Base-by-base conservation (phyloP, 2,113 vertebrate genomes). In the Tylochromis polylepis region DNA sequence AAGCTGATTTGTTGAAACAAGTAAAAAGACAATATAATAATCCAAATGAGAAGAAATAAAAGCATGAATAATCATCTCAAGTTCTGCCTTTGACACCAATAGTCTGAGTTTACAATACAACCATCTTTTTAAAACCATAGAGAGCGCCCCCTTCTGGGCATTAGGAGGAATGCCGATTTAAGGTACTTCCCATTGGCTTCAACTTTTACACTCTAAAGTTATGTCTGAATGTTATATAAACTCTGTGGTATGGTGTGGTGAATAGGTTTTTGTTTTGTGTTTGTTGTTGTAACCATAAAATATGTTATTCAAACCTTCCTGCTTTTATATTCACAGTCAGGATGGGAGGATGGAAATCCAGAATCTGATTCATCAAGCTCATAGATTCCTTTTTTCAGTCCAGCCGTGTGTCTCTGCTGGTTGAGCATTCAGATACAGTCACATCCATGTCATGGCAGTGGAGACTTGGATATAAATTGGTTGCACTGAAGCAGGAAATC, bases 391-490 rank as follows among this genome's bases (percentile, higher is more conserved):
- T 46, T 75, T 46, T 20, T 75, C 24, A 29, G 11, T 1, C 24
- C 9, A 29, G 24, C 5, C 0, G 5, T 11, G 43, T 29, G 29
- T 31, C 15, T 29, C 24, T 31, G 15, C 24, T 12, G 9, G 7
- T 8, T 53, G 18, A 9, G 7, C 3, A n/a, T 20, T 53, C 6
- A 20, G 20, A 53, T 16, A 18, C 46, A 18, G 11, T 53, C 9
- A 20, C 70, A 51, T 51, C 43, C 2, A 1, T 20, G 24, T 75
- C 70, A 1, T 29, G 70, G 43, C 41, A 29, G 43, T 75, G 70
- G 43, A 49, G 70, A 49, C 16, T 20, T 75, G 4, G 70, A 49
- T 49, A 29, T 8, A 12, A 51, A 29, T 75, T 1, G 8, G 15
- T 51, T 31, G 24, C 4, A 49, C 1, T 49, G 43, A 75, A 10